phyloP scores from a whole-genome alignment of 92 coral and sea anemone genomes.

The Actinernus sp. region DNA sequence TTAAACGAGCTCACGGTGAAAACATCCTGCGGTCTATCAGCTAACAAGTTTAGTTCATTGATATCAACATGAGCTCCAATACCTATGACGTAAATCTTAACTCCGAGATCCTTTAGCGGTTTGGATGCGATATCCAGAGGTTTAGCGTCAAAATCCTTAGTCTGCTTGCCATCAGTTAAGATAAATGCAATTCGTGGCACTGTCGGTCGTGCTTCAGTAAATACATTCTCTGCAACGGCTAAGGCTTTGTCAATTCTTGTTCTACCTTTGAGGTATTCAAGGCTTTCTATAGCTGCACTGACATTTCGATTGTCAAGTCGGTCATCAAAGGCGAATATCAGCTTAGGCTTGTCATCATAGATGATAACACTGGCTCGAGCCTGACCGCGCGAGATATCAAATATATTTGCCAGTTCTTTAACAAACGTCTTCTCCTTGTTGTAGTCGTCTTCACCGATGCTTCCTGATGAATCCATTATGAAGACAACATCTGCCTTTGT shows the following conservation, averaged over 20 bases:
- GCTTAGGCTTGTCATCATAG: constrained; percentile 74
- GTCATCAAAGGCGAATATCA: constrained; percentile 69
- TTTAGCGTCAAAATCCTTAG: constrained; percentile 74
- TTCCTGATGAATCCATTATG: constrained; percentile 93
- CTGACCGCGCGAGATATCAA: constrained; percentile 72
- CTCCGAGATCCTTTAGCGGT: constrained; percentile 83
- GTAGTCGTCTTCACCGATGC: constrained; percentile 76
- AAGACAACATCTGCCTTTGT: constrained; percentile 85
- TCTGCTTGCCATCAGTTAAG: constrained; percentile 83
- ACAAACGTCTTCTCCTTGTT: constrained; percentile 80
- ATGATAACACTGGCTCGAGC: constrained; percentile 84
- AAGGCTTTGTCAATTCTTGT: constrained; percentile 92
- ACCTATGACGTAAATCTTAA: constrained; percentile 79
- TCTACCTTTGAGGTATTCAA: constrained; percentile 65
- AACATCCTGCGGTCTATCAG: constrained; percentile 70
- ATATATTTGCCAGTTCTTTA: constrained; percentile 68
- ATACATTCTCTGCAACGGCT: constrained; percentile 63
- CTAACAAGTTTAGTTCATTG: constrained; percentile 50
- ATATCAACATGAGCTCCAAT: constrained; percentile 68
- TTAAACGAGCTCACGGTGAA: constrained; percentile 74
- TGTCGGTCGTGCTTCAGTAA: constrained; percentile 78
- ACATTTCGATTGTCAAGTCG: constrained; percentile 56
- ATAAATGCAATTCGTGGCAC: constrained; percentile 87
- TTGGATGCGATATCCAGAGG: constrained; percentile 75
- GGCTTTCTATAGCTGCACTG: constrained; percentile 61